phyloP scores from a whole-genome alignment of 2,797 vertebrate species.

The Melanotaenia boesemani region DNA sequence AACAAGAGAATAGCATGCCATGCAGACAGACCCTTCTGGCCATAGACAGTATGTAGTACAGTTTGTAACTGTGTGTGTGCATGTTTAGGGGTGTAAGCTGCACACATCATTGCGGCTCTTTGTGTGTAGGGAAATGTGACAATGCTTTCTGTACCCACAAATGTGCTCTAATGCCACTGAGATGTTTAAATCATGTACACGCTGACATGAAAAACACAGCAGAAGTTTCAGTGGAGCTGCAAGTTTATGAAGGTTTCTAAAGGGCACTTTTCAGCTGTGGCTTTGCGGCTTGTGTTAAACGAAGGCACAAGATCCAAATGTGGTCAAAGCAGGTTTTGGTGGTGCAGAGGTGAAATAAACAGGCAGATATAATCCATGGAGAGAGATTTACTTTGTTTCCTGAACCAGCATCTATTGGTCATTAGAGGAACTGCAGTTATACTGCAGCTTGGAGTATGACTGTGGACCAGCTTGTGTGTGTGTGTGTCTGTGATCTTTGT shows the following conservation, averaged over 20 bases:
- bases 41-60: slow-evolving; percentile 56
- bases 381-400: neutral
- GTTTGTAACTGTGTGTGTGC: slow-evolving; percentile 46
- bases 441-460: slow-evolving; percentile 21
- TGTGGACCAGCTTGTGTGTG: slow-evolving; percentile 18
- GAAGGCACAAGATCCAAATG: neutral
- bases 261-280: neutral
- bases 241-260: slow-evolving; percentile 3
- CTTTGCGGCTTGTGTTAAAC: neutral
- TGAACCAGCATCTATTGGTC: slow-evolving; percentile 15
- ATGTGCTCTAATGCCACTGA: slow-evolving; percentile 17
- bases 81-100: slow-evolving; percentile 26
- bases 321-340: neutral
- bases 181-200: slow-evolving; percentile 35
- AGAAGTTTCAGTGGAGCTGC: slow-evolving; percentile 20
- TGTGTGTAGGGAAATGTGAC: slow-evolving; percentile 22
- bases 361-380: neutral
- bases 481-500: slow-evolving; percentile 46
- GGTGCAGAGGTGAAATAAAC: neutral
- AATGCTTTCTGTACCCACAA: slow-evolving; percentile 20
- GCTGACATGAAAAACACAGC: slow-evolving; percentile 16
- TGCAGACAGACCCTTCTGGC: slow-evolving; percentile 62
- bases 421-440: slow-evolving; percentile 20
- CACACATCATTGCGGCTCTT: slow-evolving; percentile 17
- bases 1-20: slow-evolving; percentile 81